Evolutionary conservation across 2,888 invertebrate species (phyloP), one percentile per base, ranked within the genome.

Genomic region (Lycaena phlaeas): DNA sequence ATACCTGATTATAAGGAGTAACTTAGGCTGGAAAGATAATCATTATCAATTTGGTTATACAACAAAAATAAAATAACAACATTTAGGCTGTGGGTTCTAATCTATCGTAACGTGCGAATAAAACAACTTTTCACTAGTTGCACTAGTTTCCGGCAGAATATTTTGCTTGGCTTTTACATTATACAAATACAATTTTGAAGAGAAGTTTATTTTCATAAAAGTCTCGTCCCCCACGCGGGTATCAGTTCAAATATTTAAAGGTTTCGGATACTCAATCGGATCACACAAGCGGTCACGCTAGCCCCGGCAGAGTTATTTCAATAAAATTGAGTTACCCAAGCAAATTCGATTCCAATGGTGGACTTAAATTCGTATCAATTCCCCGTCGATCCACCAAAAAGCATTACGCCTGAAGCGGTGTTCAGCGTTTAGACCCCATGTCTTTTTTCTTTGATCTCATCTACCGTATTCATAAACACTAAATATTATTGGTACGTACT

Each of bases 221-320:
- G 57, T 59, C 30, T 42, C 26, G 34, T 12, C 26, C 41, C 41
- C 42, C 42, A 60, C 59, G 54, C 44, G 42, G 48, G 41, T 42
- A 63, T 61, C 66, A 68, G 60, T 72, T 82, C 73, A 79, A 84
- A 84, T 84, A 82, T 85, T 82, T 79, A 79, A 78, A 79, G 76
- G 65, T 56, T 61, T 77, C 61, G 56, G 59, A 58, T 55, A 51
- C 55, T 58, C 74, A 84, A 84, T 84, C 72, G 70, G 74, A 84
- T 84, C 79, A 77, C 78, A 73, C 72, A 64, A 72, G 66, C 70
- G 71, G 75, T 69, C 70, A 64, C 71, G 58, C 57, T 42, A 51
- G 34, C 59, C 59, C 53, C 52, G 55, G 55, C 55, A 57, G 50
- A 65, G 66, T 61, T 71, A 72, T 71, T 72, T 65, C 66, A 59